phyloP scores from a whole-genome alignment of 2,888 invertebrate species.

The Aphidius colemani region DNA sequence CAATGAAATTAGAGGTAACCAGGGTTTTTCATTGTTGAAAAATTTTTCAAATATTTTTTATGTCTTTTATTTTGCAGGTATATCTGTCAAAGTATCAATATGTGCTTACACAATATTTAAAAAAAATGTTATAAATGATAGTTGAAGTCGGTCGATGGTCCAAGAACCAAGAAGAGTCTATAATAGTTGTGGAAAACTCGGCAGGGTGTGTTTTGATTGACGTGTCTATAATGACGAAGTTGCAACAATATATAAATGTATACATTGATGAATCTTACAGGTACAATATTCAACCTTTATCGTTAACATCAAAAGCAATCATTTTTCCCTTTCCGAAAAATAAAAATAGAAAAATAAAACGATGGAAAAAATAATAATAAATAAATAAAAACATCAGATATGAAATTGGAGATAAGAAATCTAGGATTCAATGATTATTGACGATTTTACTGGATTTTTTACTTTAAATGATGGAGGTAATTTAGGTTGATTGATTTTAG shows the following conservation, averaged over 20 bases:
- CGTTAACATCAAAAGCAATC: not conserved
- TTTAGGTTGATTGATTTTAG: slow-evolving; percentile 3
- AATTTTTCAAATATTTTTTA: slow-evolving; percentile 20
- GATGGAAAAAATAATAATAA: too few species aligned
- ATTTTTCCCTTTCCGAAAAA: too few species aligned
- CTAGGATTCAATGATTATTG: slow-evolving; percentile 21
- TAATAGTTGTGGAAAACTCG: slow-evolving; percentile 32
- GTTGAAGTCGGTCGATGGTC: slow-evolving; percentile 44
- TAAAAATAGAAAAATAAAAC: too few species aligned
- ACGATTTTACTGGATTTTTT: not conserved
- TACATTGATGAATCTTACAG: too few species aligned
- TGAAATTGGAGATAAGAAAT: slow-evolving; percentile 20
- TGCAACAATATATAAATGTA: slow-evolving; percentile 24
- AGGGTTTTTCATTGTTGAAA: slow-evolving; percentile 29
- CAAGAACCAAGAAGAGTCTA: not conserved
- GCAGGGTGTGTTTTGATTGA: slow-evolving; percentile 50
- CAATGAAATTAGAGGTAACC: slow-evolving; percentile 28
- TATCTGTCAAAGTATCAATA: slow-evolving; percentile 26
- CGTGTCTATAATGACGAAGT: slow-evolving; percentile 55
- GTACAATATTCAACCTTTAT: slow-evolving; percentile 8
- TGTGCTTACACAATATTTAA: slow-evolving; percentile 25
- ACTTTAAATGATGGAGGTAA: slow-evolving; percentile 12
- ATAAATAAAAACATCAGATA: not conserved
- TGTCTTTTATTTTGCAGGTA: slow-evolving; percentile 20
- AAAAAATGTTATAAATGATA: slow-evolving; percentile 36